Percentiles rank a stretch among this genome's conserved stretches.
Evolutionary conservation across 2,797 vertebrate genomes (phyloP).

Genomic region (Urophycis tenuis): DNA sequence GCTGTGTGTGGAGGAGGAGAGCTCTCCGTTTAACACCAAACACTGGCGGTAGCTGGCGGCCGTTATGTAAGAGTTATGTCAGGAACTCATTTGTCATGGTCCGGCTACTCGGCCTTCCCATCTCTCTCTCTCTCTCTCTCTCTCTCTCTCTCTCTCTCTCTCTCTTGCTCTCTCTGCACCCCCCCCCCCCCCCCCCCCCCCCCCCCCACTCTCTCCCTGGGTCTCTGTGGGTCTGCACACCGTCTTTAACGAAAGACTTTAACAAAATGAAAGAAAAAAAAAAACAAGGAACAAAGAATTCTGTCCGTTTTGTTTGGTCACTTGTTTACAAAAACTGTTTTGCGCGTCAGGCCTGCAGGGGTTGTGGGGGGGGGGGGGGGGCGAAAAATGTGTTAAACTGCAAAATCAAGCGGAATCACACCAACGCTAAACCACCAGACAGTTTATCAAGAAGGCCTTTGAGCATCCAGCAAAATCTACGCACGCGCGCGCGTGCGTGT

Average conservation of each 20-base stretch:
- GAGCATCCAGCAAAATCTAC: neutral
- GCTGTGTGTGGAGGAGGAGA: neutral
- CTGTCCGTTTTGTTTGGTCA: neutral
- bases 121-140: conserved; percentile 9
- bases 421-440: neutral
- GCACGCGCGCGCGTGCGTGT: too few relatives aligned
- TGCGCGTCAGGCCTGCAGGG: too few relatives aligned
- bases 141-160: too few relatives aligned
- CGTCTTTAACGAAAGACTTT: too few relatives aligned
- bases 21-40: neutral
- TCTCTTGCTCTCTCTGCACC: too few relatives aligned
- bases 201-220: too few relatives aligned
- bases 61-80: conserved; percentile 21
- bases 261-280: too few relatives aligned
- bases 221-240: too few relatives aligned
- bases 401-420: neutral
- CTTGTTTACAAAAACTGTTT: neutral
- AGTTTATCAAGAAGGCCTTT: neutral
- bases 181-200: too few relatives aligned
- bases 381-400: neutral
- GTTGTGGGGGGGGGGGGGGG: neutral
- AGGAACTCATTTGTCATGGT: conserved; percentile 10
- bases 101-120: neutral
- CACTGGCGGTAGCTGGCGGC: neutral
- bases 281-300: neutral